Percentiles rank a stretch among this genome's conserved stretches.
Evolutionary conservation across 1,140 invertebrate genomes (phyloP).

Genomic region (Neelides sp.): DNA sequence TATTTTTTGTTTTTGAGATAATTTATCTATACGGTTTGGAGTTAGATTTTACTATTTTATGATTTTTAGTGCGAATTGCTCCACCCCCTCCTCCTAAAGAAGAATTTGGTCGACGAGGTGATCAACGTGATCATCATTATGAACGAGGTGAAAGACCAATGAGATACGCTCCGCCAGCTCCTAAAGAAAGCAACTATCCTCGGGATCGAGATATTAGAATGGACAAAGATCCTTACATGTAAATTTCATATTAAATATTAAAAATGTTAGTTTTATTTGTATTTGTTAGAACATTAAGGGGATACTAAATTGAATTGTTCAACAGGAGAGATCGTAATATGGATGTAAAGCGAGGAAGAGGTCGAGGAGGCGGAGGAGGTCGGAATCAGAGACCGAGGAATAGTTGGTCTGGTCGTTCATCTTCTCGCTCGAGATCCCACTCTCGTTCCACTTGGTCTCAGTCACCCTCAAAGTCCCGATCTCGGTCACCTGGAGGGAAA

Average conservation of each 20-base stretch:
- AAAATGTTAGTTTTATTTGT: too few relatives aligned
- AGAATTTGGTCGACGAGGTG: constrained; percentile 16
- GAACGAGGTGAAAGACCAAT: constrained; percentile 13
- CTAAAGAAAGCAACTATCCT: too few relatives aligned
- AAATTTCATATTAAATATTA: too few relatives aligned
- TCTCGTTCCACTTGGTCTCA: constrained; percentile 10
- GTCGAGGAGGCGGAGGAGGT: constrained; percentile 37
- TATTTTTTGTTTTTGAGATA: constrained; percentile 3
- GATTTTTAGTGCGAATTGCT: constrained; percentile 24
- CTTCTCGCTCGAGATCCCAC: constrained; percentile 9
- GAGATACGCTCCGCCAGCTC: constrained; percentile 20
- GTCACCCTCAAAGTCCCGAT: constrained; percentile 15
- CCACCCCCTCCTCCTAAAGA: constrained; percentile 24
- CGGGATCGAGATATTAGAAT: too few relatives aligned
- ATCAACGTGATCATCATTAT: too few relatives aligned
- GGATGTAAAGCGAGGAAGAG: constrained; percentile 34
- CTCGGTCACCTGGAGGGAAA: constrained; percentile 4
- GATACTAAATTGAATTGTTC: too few relatives aligned
- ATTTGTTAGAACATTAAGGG: too few relatives aligned
- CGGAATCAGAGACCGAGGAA: background rate
- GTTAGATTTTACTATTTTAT: background rate
- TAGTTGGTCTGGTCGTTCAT: background rate
- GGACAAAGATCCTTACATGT: too few relatives aligned
- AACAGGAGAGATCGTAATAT: too few relatives aligned
- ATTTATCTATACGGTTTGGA: background rate